Percentiles rank a stretch among this genome's conserved stretches.
These are phyloP conservation scores for Cephonodes hylas DNA, from an alignment of 2,888 invertebrate species.

Conservation along the genomic window DNA sequence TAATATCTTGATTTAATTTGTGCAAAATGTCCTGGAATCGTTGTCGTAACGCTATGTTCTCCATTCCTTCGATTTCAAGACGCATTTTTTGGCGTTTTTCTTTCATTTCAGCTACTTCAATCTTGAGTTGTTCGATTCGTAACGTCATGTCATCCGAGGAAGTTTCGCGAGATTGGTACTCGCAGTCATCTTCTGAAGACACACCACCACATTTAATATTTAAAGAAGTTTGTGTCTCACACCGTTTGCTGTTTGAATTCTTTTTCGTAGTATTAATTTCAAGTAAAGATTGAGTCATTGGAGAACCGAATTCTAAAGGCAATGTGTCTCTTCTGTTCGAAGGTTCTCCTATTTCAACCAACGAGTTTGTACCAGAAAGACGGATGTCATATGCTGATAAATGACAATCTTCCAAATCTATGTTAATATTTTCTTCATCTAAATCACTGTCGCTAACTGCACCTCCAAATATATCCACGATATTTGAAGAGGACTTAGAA, in stretches of 20 bases:
- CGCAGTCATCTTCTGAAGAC: constrained; percentile 4
- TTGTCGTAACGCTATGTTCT: constrained; percentile 90
- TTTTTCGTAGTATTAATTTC: not conserved
- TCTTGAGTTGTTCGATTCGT: constrained; percentile 79
- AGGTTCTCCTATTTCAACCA: constrained; percentile 18
- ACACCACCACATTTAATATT: not conserved
- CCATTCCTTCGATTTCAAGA: constrained; percentile 90
- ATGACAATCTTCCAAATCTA: constrained; percentile 90
- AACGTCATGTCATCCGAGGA: constrained; percentile 14
- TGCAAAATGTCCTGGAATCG: constrained; percentile 91
- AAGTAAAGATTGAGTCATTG: constrained; percentile 45
- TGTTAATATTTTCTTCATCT: constrained; percentile 89
- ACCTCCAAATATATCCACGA: constrained; percentile 93
- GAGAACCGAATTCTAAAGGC: constrained; percentile 33
- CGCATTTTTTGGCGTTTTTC: constrained; percentile 89
- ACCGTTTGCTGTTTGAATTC: not conserved
- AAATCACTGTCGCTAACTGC: constrained; percentile 93
- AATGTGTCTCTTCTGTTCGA: constrained; percentile 51
- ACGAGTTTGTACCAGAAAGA: constrained; percentile 75
- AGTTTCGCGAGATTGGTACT: not conserved
- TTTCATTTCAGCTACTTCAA: constrained; percentile 88
- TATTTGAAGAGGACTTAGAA: constrained; percentile 56
- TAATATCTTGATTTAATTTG: constrained; percentile 88
- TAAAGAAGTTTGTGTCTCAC: not conserved
- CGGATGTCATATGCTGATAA: constrained; percentile 88